Percentiles rank a stretch among this genome's conserved stretches.
phyloP scores from a whole-genome alignment of 2,113 vertebrate species.

The Apodemus sylvaticus region DNA sequence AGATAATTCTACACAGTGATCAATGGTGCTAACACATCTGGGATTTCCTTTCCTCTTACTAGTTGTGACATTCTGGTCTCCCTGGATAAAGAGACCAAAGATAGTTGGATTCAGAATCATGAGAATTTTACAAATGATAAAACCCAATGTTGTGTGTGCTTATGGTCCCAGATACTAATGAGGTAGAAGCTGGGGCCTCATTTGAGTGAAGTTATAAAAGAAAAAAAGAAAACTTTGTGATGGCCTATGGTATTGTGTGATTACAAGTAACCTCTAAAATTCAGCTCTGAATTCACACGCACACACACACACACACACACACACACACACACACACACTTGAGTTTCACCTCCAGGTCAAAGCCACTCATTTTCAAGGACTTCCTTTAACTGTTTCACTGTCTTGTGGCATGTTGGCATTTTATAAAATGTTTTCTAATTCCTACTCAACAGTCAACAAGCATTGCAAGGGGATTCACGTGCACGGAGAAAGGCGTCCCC shows the following conservation, averaged over 20 bases:
- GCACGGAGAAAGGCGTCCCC: not conserved
- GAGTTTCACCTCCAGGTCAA: not conserved
- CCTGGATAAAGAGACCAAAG: slow-evolving; percentile 19
- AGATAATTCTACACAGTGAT: slow-evolving; percentile 17
- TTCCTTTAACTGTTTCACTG: slow-evolving; percentile 43
- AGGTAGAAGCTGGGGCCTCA: not conserved
- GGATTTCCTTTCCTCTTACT: slow-evolving; percentile 48
- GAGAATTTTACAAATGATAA: slow-evolving; percentile 17
- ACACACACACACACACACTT: not conserved
- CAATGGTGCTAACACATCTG: not conserved
- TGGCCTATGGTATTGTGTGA: not conserved
- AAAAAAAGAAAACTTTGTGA: slow-evolving; percentile 13
- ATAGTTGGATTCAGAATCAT: slow-evolving; percentile 31
- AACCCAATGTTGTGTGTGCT: not conserved
- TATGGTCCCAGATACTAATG: not conserved
- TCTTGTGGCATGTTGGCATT: not conserved
- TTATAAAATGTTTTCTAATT: not conserved
- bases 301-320: not conserved
- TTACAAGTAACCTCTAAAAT: slow-evolving; percentile 3
- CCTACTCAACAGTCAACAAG: slow-evolving; percentile 9
- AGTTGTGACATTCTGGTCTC: not conserved
- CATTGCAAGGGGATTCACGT: not conserved
- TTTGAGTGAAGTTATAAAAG: not conserved
- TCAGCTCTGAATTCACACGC: not conserved
- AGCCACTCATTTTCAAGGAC: slow-evolving; percentile 1